These are phyloP conservation scores for Oreochromis niloticus DNA, from an alignment of 2,113 vertebrate species.

Conservation along the genomic window DNA sequence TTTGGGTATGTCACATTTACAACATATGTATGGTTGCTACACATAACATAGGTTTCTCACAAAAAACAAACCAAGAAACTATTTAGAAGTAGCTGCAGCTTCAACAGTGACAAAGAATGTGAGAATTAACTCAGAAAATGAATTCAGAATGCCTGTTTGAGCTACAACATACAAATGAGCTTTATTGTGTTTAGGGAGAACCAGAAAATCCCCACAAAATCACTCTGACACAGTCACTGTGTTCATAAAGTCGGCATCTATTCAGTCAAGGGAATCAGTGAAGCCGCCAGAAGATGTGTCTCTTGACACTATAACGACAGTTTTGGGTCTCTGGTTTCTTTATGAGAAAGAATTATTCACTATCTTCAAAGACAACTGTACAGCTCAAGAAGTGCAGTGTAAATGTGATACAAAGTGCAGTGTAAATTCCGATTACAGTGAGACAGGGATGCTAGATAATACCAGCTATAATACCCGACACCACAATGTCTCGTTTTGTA, in stretches of 20 bases:
- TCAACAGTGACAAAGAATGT: constrained; percentile 9
- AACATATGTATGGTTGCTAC: neutral
- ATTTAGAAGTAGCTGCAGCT: constrained; percentile 23
- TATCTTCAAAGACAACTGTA: neutral
- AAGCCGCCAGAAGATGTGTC: constrained; percentile 34
- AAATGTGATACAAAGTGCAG: neutral
- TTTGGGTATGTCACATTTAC: neutral
- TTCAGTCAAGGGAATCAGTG: constrained; percentile 44
- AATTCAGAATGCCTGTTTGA: constrained; percentile 24
- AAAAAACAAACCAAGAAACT: neutral
- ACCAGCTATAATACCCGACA: neutral
- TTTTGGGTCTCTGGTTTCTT: constrained; percentile 48
- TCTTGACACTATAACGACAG: constrained; percentile 35
- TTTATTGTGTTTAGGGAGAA: constrained; percentile 35
- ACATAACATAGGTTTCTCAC: neutral
- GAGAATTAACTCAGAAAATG: constrained; percentile 26
- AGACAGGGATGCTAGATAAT: neutral
- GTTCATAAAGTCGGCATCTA: constrained; percentile 39
- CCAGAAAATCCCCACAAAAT: constrained; percentile 51
- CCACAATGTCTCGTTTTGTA: neutral
- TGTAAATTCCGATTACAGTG: neutral
- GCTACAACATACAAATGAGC: constrained; percentile 24
- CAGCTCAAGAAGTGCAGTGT: neutral
- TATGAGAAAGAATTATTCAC: constrained; percentile 25
- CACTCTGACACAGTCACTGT: constrained; percentile 46